Conservation (phyloP, 2,113 vertebrate species). For the Synchiropus splendidus region DNA sequence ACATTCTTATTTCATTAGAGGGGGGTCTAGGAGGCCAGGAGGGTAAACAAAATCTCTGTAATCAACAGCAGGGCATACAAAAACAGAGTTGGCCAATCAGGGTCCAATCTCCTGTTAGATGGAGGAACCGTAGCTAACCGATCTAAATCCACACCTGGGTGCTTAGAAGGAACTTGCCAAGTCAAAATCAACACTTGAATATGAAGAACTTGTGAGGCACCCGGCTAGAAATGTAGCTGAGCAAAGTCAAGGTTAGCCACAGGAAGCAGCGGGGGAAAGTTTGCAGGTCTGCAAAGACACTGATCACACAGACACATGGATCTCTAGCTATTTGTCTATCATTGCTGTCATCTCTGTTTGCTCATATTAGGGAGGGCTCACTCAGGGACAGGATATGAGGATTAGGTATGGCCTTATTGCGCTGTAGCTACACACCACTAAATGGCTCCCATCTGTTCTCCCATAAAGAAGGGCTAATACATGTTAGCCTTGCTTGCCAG, state of each 20-base stretch:
- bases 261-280: slow-evolving; percentile 24
- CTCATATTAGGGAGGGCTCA: slow-evolving; percentile 64
- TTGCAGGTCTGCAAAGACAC: slow-evolving; percentile 14
- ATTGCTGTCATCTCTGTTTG: slow-evolving; percentile 64
- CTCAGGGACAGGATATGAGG: slow-evolving; percentile 66
- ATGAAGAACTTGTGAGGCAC: slow-evolving; percentile 18
- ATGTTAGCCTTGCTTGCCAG: slow-evolving; percentile 54
- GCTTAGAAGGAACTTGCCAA: slow-evolving; percentile 32
- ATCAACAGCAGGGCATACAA: slow-evolving; percentile 51
- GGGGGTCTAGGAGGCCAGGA: slow-evolving; percentile 46
- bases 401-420: slow-evolving; percentile 61
- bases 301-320: slow-evolving; percentile 12
- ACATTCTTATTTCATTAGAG: slow-evolving; percentile 54
- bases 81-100: slow-evolving; percentile 44
- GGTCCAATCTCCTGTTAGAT: slow-evolving; percentile 21
- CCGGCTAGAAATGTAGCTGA: too few relatives aligned
- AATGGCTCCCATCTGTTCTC: slow-evolving; percentile 68
- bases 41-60: slow-evolving; percentile 60
- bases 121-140: slow-evolving; percentile 25
- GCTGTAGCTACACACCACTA: slow-evolving; percentile 61
- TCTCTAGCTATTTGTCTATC: slow-evolving; percentile 56
- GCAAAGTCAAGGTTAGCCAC: slow-evolving; percentile 15
- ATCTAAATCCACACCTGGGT: slow-evolving; percentile 50
- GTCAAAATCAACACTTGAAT: slow-evolving; percentile 36
- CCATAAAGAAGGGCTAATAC: slow-evolving; percentile 57